Conservation (phyloP, 2,797 vertebrate genomes). For the Onychomys torridus region DNA sequence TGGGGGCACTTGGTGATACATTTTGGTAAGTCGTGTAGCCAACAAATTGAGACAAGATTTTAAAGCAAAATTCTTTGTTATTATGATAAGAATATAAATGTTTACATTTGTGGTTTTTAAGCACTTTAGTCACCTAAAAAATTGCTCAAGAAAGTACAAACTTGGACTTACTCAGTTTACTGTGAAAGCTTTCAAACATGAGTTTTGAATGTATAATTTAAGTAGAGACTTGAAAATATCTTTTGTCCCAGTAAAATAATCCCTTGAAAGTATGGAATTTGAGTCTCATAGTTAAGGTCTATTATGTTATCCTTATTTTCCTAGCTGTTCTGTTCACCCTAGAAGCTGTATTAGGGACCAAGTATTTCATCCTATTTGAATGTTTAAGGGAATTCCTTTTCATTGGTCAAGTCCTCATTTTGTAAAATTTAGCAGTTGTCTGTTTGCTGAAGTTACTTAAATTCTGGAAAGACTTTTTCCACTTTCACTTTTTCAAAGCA, state of each 20-base stretch:
- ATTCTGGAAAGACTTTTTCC: neutral
- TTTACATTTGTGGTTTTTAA: slow-evolving; percentile 34
- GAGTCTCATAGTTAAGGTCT: slow-evolving; percentile 36
- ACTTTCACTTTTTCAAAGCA: slow-evolving; percentile 57
- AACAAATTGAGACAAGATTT: slow-evolving; percentile 41
- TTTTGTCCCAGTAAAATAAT: slow-evolving; percentile 23
- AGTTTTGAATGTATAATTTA: slow-evolving; percentile 29
- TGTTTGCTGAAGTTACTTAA: neutral
- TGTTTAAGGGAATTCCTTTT: neutral
- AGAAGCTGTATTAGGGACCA: neutral
- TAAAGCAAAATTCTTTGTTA: slow-evolving; percentile 37
- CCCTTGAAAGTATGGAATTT: slow-evolving; percentile 24
- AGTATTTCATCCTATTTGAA: slow-evolving; percentile 22
- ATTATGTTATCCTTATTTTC: neutral
- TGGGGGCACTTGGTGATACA: neutral
- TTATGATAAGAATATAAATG: slow-evolving; percentile 35
- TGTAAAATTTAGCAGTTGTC: slow-evolving; percentile 26
- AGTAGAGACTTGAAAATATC: neutral
- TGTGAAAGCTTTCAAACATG: slow-evolving; percentile 39
- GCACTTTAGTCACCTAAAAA: slow-evolving; percentile 58
- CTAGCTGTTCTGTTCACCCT: neutral
- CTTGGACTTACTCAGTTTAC: slow-evolving; percentile 1
- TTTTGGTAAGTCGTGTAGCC: slow-evolving; percentile 50
- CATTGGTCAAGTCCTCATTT: neutral
- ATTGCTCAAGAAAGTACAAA: neutral